Evolutionary conservation across 2,888 invertebrate species (phyloP), one percentile per base, ranked within the genome.

Genomic region (Adelphocoris suturalis): DNA sequence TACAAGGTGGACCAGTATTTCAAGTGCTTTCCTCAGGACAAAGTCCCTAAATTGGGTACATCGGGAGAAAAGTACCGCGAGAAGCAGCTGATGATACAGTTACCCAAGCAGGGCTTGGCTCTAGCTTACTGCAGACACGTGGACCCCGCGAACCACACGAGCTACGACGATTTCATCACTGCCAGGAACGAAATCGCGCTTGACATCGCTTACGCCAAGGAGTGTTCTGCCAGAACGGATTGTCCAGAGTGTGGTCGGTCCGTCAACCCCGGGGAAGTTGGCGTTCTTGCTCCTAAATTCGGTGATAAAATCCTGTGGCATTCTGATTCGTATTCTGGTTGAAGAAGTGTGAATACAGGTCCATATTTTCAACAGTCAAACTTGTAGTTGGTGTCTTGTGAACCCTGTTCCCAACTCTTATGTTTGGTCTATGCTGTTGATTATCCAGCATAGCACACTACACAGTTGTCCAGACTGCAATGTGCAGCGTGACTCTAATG

Each of bases 91-190:
- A 96, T 97, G 91, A 95, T 95, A 91, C 99, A 99, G 94, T 94
- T 99, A 93, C 99, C 99, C 68, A 97, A 97, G 93, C 98, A 99
- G 94, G 99, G 99, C 93, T 95, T 99, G 90, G 97, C 98, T 12
- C 94, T 97, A 92, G 96, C 96, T 88, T 98, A 98, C 93, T 98
- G 98, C 94, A 96, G 96, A 93, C 97, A 98, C 93, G 95, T 99
- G 90, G 97, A 97, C 91, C 94, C 96, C 23, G 95, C 95, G 92
- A 96, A 97, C 93, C 95, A 95, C 92, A 95, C 96, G 92, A 96
- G 97, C 92, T 99, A 97, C 93, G 97, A 98, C 94, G 98, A 99
- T 94, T 99, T 99, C 94, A 96, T 99, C 92, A 96, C 97, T 86
- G 97, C 97, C 89, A 95, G 99, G 87, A 99, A 99, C 94, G 98